These are phyloP conservation scores for Bostrychus sinensis DNA, from an alignment of 2,113 vertebrate genomes.

Conservation along the genomic window DNA sequence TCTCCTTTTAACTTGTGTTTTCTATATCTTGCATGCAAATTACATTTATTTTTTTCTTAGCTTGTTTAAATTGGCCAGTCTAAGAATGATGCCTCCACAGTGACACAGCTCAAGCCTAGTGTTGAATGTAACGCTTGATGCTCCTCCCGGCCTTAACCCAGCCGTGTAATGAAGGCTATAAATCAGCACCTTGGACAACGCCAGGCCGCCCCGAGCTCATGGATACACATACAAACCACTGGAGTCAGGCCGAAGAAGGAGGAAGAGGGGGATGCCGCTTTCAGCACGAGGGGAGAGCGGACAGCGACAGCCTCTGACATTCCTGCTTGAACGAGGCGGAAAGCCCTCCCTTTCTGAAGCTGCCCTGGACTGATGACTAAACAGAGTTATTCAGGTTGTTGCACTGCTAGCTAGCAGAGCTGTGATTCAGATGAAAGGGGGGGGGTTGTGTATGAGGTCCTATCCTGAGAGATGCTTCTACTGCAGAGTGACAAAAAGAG, in stretches of 20 bases:
- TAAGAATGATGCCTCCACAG: constrained; percentile 14
- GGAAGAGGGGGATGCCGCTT: constrained; percentile 9
- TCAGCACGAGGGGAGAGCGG: constrained; percentile 46
- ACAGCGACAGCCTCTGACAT: constrained; percentile 59
- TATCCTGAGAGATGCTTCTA: constrained; percentile 41
- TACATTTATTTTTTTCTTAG: constrained; percentile 17
- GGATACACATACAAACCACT: constrained; percentile 13
- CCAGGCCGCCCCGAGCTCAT: constrained; percentile 36
- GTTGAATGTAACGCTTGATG: constrained; percentile 30
- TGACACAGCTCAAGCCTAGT: constrained; percentile 17
- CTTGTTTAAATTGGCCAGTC: constrained; percentile 8
- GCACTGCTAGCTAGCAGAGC: constrained; percentile 47
- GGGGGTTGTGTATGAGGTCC: constrained; percentile 16
- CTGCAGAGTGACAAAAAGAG: constrained; percentile 47
- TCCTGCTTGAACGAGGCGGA: constrained; percentile 46
- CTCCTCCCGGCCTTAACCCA: constrained; percentile 51
- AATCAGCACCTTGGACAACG: constrained; percentile 78
- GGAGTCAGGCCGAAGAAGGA: constrained; percentile 6
- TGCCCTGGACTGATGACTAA: constrained; percentile 65
- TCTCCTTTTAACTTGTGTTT: constrained; percentile 2
- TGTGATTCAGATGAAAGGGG: constrained; percentile 52
- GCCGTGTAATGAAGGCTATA: constrained; percentile 69
- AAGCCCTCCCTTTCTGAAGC: constrained; percentile 37
- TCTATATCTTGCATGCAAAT: constrained; percentile 11
- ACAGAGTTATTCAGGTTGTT: constrained; percentile 67